A percentile compares a stretch with the other conserved stretches of the same genome.
phyloP scores from a whole-genome alignment of 1,140 invertebrate species.

The Sesamia nonagrioides region DNA sequence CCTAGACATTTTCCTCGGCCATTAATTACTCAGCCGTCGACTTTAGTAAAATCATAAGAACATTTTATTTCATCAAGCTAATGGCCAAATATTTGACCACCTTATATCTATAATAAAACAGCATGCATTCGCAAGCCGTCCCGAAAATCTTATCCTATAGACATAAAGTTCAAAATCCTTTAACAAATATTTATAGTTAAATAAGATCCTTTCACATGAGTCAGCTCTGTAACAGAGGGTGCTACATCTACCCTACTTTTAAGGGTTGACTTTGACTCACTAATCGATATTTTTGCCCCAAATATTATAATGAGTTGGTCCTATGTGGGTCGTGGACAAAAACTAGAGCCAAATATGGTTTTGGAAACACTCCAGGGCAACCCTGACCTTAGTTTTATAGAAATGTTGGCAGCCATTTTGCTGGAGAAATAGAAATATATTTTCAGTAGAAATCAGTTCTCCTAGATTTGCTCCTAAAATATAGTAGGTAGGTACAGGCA shows the following conservation, averaged over 20 bases:
- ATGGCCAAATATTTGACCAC: constrained; percentile 70
- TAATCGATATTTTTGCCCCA: constrained; percentile 73
- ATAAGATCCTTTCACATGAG: constrained; percentile 64
- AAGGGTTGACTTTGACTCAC: constrained; percentile 60
- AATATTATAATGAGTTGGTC: constrained; percentile 62
- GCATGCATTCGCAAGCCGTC: constrained; percentile 57
- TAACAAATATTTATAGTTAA: constrained; percentile 29
- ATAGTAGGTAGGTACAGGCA: too few relatives aligned
- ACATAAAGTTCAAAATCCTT: constrained; percentile 52
- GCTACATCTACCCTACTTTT: constrained; percentile 56
- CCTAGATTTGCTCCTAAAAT: constrained; percentile 1
- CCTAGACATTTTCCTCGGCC: constrained; percentile 11
- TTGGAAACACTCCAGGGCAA: constrained; percentile 36
- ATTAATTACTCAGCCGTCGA: constrained; percentile 44
- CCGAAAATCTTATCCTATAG: constrained; percentile 38
- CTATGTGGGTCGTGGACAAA: constrained; percentile 29
- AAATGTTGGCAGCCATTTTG: constrained; percentile 8
- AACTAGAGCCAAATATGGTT: constrained; percentile 21
- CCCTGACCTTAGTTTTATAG: constrained; percentile 31
- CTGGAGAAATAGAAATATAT: background rate
- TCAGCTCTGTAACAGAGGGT: constrained; percentile 69
- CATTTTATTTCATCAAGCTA: constrained; percentile 62
- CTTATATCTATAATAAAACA: constrained; percentile 53
- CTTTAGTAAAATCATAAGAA: constrained; percentile 50
- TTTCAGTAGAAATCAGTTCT: background rate